phyloP scores from a whole-genome alignment of 2,113 vertebrate species.

The Rhadina sibilatrix region DNA sequence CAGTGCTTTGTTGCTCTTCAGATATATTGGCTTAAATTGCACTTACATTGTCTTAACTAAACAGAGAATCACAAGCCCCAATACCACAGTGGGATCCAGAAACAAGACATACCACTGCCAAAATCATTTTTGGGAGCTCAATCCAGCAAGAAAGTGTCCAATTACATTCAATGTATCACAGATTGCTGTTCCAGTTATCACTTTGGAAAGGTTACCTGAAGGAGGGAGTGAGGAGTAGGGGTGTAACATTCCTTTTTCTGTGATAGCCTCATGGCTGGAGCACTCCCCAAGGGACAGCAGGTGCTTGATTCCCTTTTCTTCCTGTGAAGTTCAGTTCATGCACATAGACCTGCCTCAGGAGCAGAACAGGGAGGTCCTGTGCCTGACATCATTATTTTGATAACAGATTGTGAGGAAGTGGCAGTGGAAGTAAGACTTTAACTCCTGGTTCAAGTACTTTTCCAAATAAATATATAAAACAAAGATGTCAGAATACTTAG shows the following conservation, averaged over 20 bases:
- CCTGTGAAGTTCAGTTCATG: background rate
- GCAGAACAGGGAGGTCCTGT: background rate
- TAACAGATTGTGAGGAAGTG: background rate
- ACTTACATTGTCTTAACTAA: background rate
- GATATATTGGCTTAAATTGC: background rate
- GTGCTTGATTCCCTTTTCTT: background rate
- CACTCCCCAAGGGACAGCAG: rapidly evolving
- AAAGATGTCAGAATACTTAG: background rate
- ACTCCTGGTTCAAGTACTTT: background rate
- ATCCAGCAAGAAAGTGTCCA: background rate
- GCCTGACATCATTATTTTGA: background rate
- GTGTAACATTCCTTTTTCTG: background rate
- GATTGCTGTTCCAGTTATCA: background rate
- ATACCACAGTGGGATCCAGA: background rate
- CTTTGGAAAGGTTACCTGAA: background rate
- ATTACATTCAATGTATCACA: background rate
- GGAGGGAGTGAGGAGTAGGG: rapidly evolving
- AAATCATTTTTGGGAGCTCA: background rate
- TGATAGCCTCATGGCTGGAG: background rate
- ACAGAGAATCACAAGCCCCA: background rate
- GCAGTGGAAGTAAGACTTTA: background rate
- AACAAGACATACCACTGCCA: background rate
- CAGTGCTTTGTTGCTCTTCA: background rate
- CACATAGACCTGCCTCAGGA: background rate
- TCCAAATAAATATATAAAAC: background rate